phyloP scores from a whole-genome alignment of 2,113 vertebrate genomes.

The Forbesichthys papilliferus region DNA sequence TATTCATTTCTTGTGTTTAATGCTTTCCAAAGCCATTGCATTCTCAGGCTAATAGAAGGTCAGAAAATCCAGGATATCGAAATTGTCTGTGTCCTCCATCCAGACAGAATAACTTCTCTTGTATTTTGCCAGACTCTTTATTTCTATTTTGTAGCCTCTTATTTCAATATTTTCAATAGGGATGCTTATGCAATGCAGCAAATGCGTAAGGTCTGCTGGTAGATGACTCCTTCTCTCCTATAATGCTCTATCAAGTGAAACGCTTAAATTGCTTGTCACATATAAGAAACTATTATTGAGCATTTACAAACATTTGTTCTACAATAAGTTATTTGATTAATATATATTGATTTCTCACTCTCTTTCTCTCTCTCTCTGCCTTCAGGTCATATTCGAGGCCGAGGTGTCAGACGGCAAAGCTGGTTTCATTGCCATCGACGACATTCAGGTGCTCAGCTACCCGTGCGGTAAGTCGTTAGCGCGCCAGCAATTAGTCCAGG shows the following conservation, averaged over 20 bases:
- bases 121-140: background rate
- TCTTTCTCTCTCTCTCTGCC: constrained; percentile 48
- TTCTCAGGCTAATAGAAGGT: background rate
- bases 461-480: constrained; percentile 93
- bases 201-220: no score
- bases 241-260: no score
- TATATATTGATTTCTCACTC: constrained; percentile 34
- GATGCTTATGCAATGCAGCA: background rate
- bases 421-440: constrained; percentile 97
- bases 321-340: no score
- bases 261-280: no score
- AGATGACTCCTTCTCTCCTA: no score
- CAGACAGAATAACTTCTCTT: background rate
- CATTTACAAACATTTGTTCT: no score
- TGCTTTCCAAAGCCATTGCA: background rate
- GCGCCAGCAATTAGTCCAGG: constrained; percentile 80
- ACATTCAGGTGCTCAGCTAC: constrained; percentile 98
- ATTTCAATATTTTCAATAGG: background rate
- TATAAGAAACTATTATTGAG: no score
- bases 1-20: background rate
- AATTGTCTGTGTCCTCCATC: background rate
- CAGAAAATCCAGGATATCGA: background rate
- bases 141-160: background rate
- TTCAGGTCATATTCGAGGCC: constrained; percentile 98
- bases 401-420: constrained; percentile 90